Evolutionary conservation across 2,797 vertebrate species (phyloP).

Genomic region (Chiroxiphia lanceolata): DNA sequence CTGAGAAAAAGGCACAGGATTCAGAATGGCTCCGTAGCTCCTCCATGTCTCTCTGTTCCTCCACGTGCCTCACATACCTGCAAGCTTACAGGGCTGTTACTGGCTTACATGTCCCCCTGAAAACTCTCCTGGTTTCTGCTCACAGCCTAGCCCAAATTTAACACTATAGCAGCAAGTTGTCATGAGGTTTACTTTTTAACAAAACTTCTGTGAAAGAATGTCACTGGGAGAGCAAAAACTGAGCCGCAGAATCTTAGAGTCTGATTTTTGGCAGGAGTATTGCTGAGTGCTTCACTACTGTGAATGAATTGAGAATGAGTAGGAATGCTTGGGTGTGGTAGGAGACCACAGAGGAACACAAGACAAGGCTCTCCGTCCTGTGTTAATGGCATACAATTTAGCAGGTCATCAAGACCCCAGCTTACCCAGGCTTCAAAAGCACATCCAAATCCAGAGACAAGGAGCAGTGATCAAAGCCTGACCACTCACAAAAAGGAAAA

Average conservation of each 20-base stretch:
- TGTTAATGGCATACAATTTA: background rate
- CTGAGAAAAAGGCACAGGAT: background rate
- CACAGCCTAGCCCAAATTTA: background rate
- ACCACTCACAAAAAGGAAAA: background rate
- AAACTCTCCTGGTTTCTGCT: background rate
- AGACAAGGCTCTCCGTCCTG: background rate
- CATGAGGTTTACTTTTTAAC: background rate
- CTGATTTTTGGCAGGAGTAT: background rate
- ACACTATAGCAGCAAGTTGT: background rate
- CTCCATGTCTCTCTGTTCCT: background rate
- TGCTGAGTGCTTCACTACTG: background rate
- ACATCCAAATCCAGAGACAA: background rate
- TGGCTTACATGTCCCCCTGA: background rate
- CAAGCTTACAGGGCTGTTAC: background rate
- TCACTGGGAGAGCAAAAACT: background rate
- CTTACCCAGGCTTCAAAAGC: background rate
- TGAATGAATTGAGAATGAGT: background rate
- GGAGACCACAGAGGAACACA: background rate
- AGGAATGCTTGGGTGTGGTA: background rate
- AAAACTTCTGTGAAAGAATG: background rate
- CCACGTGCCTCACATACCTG: background rate
- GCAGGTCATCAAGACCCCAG: background rate
- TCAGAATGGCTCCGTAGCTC: background rate
- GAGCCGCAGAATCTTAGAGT: background rate
- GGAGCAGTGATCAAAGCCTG: background rate